Conservation (phyloP, 1,140 invertebrate genomes). For the Nephotettix cincticeps region DNA sequence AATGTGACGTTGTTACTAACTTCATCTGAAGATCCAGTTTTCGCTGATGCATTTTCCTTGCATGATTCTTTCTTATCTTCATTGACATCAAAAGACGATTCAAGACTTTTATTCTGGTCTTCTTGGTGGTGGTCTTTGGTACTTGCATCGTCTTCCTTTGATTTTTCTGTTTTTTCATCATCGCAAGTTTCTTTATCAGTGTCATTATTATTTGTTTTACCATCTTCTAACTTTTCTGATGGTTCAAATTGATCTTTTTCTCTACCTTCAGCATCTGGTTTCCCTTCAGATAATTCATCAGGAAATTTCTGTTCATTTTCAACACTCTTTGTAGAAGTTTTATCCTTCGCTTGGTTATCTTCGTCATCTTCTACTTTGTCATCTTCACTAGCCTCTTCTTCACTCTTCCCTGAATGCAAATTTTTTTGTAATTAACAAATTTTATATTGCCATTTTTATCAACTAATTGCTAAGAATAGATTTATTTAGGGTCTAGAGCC, state of each 20-base stretch:
- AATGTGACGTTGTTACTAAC: constrained; percentile 39
- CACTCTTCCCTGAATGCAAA: constrained; percentile 24
- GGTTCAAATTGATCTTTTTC: neutral
- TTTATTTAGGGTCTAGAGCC: too few relatives aligned
- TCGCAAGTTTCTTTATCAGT: neutral
- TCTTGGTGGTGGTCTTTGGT: constrained; percentile 34
- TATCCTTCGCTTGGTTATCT: constrained; percentile 18
- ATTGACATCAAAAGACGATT: constrained; percentile 3
- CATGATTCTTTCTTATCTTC: constrained; percentile 47
- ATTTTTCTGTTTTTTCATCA: neutral
- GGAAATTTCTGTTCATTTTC: too few relatives aligned
- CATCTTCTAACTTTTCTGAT: too few relatives aligned
- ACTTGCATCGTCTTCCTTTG: too few relatives aligned
- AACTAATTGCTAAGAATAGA: too few relatives aligned
- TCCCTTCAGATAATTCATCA: constrained; percentile 13
- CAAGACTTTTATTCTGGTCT: constrained; percentile 49
- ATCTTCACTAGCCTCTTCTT: constrained; percentile 28
- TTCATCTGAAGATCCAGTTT: too few relatives aligned
- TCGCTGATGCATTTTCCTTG: constrained; percentile 45
- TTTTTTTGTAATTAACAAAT: too few relatives aligned
- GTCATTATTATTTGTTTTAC: neutral
- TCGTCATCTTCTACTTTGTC: constrained; percentile 30
- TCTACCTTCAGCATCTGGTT: neutral
- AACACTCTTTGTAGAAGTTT: too few relatives aligned
- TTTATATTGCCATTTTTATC: too few relatives aligned